A percentile compares a stretch with the other conserved stretches of the same genome.
These are phyloP conservation scores for Archegozetes longisetosus DNA, from an alignment of 1,140 invertebrate species.

Conservation along the genomic window DNA sequence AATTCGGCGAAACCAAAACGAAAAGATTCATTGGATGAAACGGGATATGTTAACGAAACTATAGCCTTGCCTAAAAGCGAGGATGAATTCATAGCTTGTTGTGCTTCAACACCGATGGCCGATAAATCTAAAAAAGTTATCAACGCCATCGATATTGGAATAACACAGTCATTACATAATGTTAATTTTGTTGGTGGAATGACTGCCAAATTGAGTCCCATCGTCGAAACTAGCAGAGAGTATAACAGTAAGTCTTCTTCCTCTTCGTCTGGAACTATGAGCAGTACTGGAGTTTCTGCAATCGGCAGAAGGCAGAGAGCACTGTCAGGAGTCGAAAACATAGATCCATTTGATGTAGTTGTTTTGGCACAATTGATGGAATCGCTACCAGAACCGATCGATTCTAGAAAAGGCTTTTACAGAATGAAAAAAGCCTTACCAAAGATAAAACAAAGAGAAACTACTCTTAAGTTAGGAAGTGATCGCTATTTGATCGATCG, in stretches of 20 bases:
- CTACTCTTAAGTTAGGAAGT: constrained; percentile 16
- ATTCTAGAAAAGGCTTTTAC: constrained; percentile 11
- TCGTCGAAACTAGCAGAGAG: constrained; percentile 19
- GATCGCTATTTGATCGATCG: constrained; percentile 24
- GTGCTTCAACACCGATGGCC: background rate
- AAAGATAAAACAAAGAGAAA: constrained; percentile 8
- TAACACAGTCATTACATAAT: background rate
- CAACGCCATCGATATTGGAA: background rate
- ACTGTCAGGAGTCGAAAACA: background rate
- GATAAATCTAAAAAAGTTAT: background rate
- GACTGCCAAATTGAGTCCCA: constrained; percentile 16
- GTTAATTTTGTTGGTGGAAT: constrained; percentile 6
- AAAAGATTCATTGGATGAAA: background rate
- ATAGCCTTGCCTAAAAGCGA: background rate
- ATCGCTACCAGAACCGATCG: constrained; percentile 22
- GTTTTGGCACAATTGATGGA: constrained; percentile 23
- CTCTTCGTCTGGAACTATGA: constrained; percentile 13
- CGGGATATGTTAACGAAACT: background rate
- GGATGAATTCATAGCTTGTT: background rate
- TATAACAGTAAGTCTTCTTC: constrained; percentile 16
- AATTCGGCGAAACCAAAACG: background rate
- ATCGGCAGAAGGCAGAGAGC: background rate
- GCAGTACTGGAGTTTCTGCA: background rate
- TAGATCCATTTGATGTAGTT: constrained; percentile 23
- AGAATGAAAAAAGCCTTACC: constrained; percentile 7